These are phyloP conservation scores for Alectoris magna DNA, from an alignment of 2,797 vertebrate genomes.

Conservation along the genomic window DNA sequence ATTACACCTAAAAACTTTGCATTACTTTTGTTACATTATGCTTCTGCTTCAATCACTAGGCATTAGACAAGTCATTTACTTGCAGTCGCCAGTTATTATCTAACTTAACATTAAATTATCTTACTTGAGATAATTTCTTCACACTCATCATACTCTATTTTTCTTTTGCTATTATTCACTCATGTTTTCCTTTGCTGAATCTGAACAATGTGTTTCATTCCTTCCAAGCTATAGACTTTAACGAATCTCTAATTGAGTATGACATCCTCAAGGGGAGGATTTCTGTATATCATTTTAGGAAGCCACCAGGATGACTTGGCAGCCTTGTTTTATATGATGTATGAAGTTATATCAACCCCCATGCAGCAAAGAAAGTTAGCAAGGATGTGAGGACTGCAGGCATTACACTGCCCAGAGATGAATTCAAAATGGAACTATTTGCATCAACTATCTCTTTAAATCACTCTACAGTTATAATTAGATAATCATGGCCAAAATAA, in stretches of 20 bases:
- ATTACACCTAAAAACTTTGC: conserved; percentile 13
- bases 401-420: neutral
- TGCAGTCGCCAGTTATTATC: neutral
- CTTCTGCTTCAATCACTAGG: conserved; percentile 16
- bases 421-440: neutral
- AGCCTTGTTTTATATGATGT: neutral
- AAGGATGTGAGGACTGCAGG: neutral
- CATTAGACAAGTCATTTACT: conserved; percentile 39
- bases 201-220: neutral
- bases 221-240: neutral
- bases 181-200: neutral
- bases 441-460: neutral
- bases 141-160: neutral
- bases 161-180: neutral
- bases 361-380: neutral
- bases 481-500: neutral
- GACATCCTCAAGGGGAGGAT: neutral
- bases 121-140: neutral
- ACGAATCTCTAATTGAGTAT: neutral
- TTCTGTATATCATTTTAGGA: neutral
- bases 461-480: neutral
- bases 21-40: neutral
- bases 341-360: neutral
- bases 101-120: no score
- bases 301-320: neutral